A percentile compares a stretch with the other conserved stretches of the same genome.
Evolutionary conservation across 2,113 vertebrate species (phyloP).

Genomic region (Cyanoderma ruficeps): DNA sequence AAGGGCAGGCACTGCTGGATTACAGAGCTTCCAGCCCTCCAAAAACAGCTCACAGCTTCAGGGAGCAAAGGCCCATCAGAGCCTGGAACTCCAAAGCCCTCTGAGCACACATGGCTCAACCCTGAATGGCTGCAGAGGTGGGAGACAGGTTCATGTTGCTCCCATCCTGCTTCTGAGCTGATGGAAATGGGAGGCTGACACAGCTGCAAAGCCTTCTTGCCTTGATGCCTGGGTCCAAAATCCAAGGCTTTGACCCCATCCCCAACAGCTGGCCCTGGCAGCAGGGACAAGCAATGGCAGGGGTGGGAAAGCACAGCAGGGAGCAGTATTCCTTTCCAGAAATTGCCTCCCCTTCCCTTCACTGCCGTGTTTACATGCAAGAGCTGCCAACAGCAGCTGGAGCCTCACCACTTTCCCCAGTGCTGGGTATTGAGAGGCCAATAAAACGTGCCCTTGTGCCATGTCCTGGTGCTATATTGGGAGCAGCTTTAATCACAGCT

Average conservation of each 20-base stretch:
- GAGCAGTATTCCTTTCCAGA: background rate
- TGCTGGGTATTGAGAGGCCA: background rate
- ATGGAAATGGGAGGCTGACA: background rate
- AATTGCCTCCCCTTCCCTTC: background rate
- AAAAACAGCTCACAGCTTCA: background rate
- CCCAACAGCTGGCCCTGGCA: background rate
- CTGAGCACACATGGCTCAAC: background rate
- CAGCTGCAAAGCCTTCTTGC: background rate
- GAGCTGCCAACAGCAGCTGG: background rate
- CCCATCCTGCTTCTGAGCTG: background rate
- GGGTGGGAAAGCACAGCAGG: background rate
- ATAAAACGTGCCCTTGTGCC: background rate
- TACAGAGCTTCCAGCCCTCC: background rate
- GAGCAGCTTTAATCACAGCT: slow-evolving; percentile 35
- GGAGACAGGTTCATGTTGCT: background rate
- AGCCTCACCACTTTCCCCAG: background rate
- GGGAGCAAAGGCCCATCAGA: background rate
- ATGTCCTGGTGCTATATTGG: background rate
- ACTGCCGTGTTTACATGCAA: background rate
- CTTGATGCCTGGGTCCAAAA: background rate
- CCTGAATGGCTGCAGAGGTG: background rate
- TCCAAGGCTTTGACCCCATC: background rate
- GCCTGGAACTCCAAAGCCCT: background rate
- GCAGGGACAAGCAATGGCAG: background rate
- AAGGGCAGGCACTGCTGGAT: background rate